phyloP scores from a whole-genome alignment of 2,797 vertebrate genomes.

The Poecilia velifera region DNA sequence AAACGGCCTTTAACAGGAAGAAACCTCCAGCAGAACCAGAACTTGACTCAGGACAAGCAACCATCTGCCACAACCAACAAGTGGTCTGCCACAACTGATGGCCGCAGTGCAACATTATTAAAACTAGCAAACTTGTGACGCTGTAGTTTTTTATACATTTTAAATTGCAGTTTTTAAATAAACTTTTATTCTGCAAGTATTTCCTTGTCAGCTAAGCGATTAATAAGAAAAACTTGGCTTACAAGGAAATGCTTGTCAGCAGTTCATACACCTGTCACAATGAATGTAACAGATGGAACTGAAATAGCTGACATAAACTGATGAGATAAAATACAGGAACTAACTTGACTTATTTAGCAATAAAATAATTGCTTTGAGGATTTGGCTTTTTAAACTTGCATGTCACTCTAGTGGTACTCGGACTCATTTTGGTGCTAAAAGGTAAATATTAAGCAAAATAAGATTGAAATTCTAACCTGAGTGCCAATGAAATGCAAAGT shows the following conservation, averaged over 20 bases:
- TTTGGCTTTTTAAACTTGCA: not conserved
- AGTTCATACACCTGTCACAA: not conserved
- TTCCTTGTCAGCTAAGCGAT: no score
- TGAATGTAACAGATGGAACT: not conserved
- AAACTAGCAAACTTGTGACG: not conserved
- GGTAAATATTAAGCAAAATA: not conserved
- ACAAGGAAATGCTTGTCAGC: no score
- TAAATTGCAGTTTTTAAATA: not conserved
- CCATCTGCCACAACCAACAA: no score
- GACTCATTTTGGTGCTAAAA: not conserved
- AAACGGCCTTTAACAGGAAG: no score
- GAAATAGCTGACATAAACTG: not conserved
- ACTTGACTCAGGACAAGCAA: no score
- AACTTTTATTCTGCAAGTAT: not conserved
- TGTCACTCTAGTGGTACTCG: not conserved
- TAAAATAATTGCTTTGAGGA: not conserved
- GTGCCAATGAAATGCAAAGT: not conserved
- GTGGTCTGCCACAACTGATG: no score
- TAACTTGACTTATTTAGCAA: not conserved
- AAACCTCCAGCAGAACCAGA: no score
- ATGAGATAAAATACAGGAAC: not conserved
- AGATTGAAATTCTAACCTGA: not conserved
- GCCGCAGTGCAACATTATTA: not conserved
- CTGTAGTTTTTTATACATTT: not conserved
- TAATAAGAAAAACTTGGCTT: no score